phyloP scores from a whole-genome alignment of 2,888 invertebrate genomes.

The Cheilosia grossa region DNA sequence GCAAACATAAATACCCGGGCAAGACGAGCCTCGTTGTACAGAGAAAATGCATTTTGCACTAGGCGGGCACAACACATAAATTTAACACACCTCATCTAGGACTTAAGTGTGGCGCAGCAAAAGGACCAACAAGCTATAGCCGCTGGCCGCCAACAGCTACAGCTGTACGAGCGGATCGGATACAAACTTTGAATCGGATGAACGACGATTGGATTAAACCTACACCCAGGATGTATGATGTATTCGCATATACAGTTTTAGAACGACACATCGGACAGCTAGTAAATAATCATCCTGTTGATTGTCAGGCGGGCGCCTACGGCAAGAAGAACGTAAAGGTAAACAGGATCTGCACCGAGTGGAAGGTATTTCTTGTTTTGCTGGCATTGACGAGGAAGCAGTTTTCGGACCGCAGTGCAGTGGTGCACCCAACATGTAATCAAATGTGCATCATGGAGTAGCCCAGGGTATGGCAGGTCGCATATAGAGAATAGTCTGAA shows the following conservation, averaged over 20 bases:
- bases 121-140: slow-evolving; percentile 42
- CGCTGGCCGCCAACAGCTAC: slow-evolving; percentile 21
- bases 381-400: slow-evolving; percentile 21
- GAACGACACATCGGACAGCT: neutral
- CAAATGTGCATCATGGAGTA: no score
- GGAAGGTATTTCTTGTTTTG: slow-evolving; percentile 40
- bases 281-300: slow-evolving; percentile 67
- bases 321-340: slow-evolving; percentile 35
- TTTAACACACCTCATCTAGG: slow-evolving; percentile 71
- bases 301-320: slow-evolving; percentile 38
- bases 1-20: slow-evolving; percentile 56
- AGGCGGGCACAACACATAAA: slow-evolving; percentile 52
- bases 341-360: slow-evolving; percentile 41
- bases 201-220: slow-evolving; percentile 56
- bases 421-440: slow-evolving; percentile 41
- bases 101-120: slow-evolving; percentile 60
- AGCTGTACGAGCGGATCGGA: slow-evolving; percentile 31
- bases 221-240: slow-evolving; percentile 15
- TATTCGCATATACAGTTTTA: slow-evolving; percentile 5
- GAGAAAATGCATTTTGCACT: slow-evolving; percentile 66
- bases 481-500: no score
- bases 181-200: slow-evolving; percentile 47
- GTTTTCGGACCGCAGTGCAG: slow-evolving; percentile 30
- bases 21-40: slow-evolving; percentile 42
- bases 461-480: no score